These are phyloP conservation scores for Tetraodon nigroviridis DNA, from an alignment of 2,113 vertebrate species.

Conservation along the genomic window DNA sequence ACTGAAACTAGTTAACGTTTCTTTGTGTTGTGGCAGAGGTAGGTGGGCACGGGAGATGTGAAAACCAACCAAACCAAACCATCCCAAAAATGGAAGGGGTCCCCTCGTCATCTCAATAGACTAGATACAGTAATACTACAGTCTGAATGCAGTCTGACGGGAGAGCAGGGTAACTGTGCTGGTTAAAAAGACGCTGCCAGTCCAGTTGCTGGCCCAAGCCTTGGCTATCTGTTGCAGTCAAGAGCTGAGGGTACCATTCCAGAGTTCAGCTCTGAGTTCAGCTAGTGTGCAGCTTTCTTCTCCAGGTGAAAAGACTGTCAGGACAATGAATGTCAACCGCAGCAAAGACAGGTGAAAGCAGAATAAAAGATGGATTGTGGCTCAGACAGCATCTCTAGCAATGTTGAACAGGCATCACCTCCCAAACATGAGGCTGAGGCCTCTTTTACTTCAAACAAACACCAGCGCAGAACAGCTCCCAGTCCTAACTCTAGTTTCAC, in stretches of 20 bases:
- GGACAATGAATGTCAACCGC: slow-evolving; percentile 54
- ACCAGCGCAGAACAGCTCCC: neutral
- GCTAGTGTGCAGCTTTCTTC: slow-evolving; percentile 21
- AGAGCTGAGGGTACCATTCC: too few relatives aligned
- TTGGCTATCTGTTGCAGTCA: neutral
- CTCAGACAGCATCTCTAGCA: slow-evolving; percentile 42
- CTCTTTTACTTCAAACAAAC: slow-evolving; percentile 18
- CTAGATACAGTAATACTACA: too few relatives aligned
- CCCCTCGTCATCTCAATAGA: too few relatives aligned
- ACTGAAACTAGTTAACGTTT: too few relatives aligned
- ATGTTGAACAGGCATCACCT: slow-evolving; percentile 32
- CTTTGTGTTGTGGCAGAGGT: too few relatives aligned
- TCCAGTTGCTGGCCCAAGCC: neutral
- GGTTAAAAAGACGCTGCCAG: too few relatives aligned
- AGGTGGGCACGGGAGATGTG: too few relatives aligned
- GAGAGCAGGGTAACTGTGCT: too few relatives aligned
- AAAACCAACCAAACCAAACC: too few relatives aligned
- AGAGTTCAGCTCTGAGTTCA: slow-evolving; percentile 3
- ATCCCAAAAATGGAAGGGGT: too few relatives aligned
- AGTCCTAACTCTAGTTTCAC: slow-evolving; percentile 4
- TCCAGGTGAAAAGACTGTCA: slow-evolving; percentile 29
- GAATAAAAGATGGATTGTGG: slow-evolving; percentile 46
- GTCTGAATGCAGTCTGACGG: too few relatives aligned
- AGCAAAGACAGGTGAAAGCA: slow-evolving; percentile 37
- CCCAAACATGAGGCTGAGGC: slow-evolving; percentile 20